Evolutionary conservation across 2,888 invertebrate genomes (phyloP).

Genomic region (Coremacera marginata): DNA sequence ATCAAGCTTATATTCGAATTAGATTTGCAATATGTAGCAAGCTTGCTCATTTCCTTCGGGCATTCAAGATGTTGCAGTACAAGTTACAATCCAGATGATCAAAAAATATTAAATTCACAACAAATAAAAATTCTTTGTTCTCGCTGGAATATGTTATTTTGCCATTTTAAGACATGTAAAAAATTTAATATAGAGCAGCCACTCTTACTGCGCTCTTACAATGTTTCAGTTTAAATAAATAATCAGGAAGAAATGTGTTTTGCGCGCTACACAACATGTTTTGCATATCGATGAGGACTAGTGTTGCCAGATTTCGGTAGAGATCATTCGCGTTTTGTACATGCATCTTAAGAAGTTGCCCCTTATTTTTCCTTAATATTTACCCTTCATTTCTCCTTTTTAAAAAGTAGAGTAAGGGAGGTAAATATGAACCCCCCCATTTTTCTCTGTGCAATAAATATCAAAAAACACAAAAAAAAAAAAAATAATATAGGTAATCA

Average conservation of each 20-base stretch:
- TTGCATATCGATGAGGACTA: constrained; percentile 13
- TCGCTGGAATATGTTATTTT: not conserved
- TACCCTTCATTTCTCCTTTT: no score
- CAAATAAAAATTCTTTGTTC: not conserved
- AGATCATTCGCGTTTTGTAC: no score
- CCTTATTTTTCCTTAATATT: no score
- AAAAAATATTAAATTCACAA: not conserved
- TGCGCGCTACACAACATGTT: not conserved
- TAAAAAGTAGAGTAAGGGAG: no score
- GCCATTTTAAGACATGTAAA: not conserved
- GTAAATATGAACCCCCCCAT: no score
- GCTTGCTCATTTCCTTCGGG: not conserved
- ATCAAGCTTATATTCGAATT: not conserved
- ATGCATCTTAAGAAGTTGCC: no score
- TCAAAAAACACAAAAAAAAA: no score
- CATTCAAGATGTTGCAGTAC: no score
- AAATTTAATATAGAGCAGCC: not conserved
- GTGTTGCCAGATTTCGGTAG: no score
- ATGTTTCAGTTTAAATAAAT: not conserved
- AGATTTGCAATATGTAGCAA: not conserved
- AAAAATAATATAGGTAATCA: no score
- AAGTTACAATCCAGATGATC: not conserved
- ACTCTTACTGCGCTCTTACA: not conserved
- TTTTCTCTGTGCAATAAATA: no score
- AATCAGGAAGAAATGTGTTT: not conserved